Evolutionary conservation across 2,888 invertebrate species (phyloP).

Genomic region (Clusia tigrina): DNA sequence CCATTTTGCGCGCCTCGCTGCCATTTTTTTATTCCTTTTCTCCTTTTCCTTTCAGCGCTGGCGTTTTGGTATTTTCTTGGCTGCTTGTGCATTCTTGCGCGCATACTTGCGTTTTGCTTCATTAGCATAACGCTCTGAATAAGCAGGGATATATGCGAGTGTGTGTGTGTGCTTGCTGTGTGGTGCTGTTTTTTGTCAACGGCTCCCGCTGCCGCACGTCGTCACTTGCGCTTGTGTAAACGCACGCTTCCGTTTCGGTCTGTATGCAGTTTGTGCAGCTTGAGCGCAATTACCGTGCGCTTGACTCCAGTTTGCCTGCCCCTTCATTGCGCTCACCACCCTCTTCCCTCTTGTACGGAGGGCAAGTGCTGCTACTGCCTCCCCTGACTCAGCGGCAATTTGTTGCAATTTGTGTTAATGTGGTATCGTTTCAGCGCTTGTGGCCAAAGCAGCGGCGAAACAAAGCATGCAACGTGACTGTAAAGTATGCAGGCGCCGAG

Average conservation of each 20-base stretch:
- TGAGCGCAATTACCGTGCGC: conserved; percentile 37
- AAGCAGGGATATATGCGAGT: conserved; percentile 19
- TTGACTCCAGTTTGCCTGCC: conserved; percentile 30
- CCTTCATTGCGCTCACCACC: conserved; percentile 29
- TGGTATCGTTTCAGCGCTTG: conserved; percentile 32
- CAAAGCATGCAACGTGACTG: conserved; percentile 22
- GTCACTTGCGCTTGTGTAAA: neutral
- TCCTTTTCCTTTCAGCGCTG: neutral
- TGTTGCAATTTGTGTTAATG: conserved; percentile 39
- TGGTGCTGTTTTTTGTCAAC: too few species aligned
- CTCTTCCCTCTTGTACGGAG: too few species aligned
- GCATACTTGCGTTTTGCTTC: conserved; percentile 11
- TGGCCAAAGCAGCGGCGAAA: conserved; percentile 5
- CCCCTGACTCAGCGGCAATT: conserved; percentile 32
- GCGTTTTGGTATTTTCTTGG: neutral
- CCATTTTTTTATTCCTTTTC: neutral
- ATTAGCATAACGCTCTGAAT: neutral
- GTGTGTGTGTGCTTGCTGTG: too few species aligned
- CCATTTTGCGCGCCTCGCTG: conserved; percentile 5
- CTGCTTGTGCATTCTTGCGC: conserved; percentile 8
- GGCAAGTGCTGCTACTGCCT: too few species aligned
- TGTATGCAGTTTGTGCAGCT: conserved; percentile 22
- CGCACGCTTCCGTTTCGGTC: neutral
- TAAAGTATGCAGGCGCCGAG: conserved; percentile 2
- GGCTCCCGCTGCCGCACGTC: too few species aligned